Evolutionary conservation across 2,797 vertebrate genomes (phyloP), one percentile per base, ranked within the genome.

Genomic region (Eidolon dupreanum): DNA sequence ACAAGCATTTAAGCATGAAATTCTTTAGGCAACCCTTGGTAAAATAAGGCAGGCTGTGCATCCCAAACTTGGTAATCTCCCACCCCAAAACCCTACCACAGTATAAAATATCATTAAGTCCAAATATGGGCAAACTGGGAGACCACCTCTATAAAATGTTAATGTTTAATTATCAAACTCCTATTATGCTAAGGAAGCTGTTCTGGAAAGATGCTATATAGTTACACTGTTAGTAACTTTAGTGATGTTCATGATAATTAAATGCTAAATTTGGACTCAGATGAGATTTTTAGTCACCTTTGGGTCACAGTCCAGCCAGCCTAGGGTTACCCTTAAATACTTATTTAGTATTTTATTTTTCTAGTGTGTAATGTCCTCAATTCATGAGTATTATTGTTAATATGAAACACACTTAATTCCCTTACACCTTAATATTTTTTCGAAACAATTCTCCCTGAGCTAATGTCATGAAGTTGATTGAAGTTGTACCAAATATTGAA

Each of bases 261-360:
- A 93, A 75, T 84, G 68, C 91, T 97, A 98, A 98, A 98, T 96
- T 98, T 89, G 96, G 96, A 93, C 96, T 98, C 97, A 98, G 98
- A 98, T 97, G 94, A 96, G 97, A 98, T 97, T 97, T 98, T 97
- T 97, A 98, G 97, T 98, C 98, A 98, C 96, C 97, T 98, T 90
- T 97, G 90, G 96, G 90, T 98, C 96, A 97, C 96, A 97, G 61
- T 86, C 66, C 55, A 94, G 61, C 33, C 81, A 57, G 43, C 26
- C 90, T 96, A 95, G 53, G 49, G 20, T 93, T 85, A 92, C 55
- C 43, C 26, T 68, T 92, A 88, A 96, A 92, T 59, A 86, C 5
- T 78, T 51, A 71, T 83, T 97, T 74, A 92, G 31, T 17, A 90
- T 92, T 96, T 97, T 90, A 87, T 88, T 95, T 97, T 93, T 88